Evolutionary conservation across 2,888 invertebrate genomes (phyloP).

Genomic region (Pammene aurita): DNA sequence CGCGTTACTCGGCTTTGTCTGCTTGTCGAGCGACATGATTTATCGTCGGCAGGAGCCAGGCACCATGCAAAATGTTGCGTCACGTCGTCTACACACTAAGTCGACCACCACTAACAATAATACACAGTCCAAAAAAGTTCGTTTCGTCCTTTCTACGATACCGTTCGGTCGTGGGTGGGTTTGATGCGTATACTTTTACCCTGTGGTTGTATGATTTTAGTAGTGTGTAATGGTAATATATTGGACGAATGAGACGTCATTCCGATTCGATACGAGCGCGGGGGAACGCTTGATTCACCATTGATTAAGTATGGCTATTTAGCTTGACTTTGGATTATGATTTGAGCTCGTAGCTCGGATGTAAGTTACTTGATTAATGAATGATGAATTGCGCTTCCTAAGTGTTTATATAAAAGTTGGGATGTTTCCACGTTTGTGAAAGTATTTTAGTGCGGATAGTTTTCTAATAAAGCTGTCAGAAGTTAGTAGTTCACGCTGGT

Average conservation of each 20-base stretch:
- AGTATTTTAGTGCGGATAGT: slow-evolving; percentile 41
- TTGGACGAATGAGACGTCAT: slow-evolving; percentile 81
- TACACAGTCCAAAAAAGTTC: slow-evolving; percentile 52
- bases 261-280: slow-evolving; percentile 76
- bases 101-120: slow-evolving; percentile 43
- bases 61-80: slow-evolving; percentile 79
- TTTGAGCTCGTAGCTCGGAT: slow-evolving; percentile 28
- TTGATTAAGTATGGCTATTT: slow-evolving; percentile 79
- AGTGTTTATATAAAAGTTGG: slow-evolving; percentile 35
- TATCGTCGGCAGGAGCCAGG: slow-evolving; percentile 65
- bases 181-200: slow-evolving; percentile 32
- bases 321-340: slow-evolving; percentile 52
- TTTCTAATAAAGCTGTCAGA: slow-evolving; percentile 41
- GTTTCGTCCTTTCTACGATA: slow-evolving; percentile 36
- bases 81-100: slow-evolving; percentile 61
- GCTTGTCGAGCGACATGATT: slow-evolving; percentile 73
- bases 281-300: slow-evolving; percentile 70
- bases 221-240: slow-evolving; percentile 68
- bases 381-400: slow-evolving; percentile 30
- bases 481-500: slow-evolving; percentile 37
- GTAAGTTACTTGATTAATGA: slow-evolving; percentile 37
- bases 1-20: slow-evolving; percentile 81
- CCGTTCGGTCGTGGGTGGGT: slow-evolving; percentile 40
- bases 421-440: slow-evolving; percentile 30
- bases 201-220: slow-evolving; percentile 53